phyloP scores from a whole-genome alignment of 2,797 vertebrate species.

The Sciurus carolinensis region DNA sequence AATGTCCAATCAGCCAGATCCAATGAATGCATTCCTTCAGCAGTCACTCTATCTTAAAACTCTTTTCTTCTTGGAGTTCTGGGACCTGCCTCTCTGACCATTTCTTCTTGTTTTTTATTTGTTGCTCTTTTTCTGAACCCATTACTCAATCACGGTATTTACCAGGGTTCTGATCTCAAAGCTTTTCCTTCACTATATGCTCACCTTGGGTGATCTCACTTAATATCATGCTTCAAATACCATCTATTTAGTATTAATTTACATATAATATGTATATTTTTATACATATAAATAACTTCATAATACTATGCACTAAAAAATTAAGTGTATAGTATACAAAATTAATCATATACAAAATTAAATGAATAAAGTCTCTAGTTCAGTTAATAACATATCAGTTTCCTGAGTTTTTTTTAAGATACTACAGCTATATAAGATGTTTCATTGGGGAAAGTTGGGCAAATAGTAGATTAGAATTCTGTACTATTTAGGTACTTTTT shows the following conservation, averaged over 20 bases:
- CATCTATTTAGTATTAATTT: not conserved
- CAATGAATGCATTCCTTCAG: not conserved
- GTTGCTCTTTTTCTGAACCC: not conserved
- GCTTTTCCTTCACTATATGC: not conserved
- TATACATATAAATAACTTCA: not conserved
- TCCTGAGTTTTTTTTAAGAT: not conserved
- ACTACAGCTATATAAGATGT: not conserved
- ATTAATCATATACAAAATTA: slow-evolving; percentile 18
- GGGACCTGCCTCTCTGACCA: not conserved
- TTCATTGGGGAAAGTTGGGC: not conserved
- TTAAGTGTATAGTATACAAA: not conserved
- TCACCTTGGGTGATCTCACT: not conserved
- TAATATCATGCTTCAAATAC: not conserved
- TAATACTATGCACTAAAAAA: not conserved
- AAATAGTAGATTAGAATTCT: not conserved
- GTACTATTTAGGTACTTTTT: not conserved
- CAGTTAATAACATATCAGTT: slow-evolving; percentile 7
- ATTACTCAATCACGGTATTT: not conserved
- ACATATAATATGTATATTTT: not conserved
- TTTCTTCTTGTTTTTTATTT: slow-evolving; percentile 24
- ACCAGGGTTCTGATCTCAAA: not conserved
- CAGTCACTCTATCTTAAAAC: not conserved
- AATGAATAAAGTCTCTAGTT: slow-evolving; percentile 11
- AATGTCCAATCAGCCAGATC: not conserved
- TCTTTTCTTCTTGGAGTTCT: not conserved